Conservation (phyloP, 2,888 invertebrate genomes). For the Drosophila mayaguana region DNA sequence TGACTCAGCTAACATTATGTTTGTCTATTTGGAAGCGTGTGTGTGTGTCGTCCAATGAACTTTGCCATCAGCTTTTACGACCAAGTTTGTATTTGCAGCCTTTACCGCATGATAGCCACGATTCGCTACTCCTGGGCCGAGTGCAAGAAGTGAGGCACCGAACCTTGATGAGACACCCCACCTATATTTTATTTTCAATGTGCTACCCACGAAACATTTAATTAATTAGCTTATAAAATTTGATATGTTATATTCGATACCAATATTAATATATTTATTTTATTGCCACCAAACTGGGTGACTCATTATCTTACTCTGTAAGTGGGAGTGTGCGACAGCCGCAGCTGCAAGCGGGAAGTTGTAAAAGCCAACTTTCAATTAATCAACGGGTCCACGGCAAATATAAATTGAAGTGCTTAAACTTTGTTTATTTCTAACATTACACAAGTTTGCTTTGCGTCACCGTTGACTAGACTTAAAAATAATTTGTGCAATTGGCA, state of each 20-base stretch:
- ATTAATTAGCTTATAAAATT: conserved; percentile 36
- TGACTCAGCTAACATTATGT: conserved; percentile 31
- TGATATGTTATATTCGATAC: conserved; percentile 33
- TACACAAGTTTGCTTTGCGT: conserved; percentile 5
- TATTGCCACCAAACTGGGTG: conserved; percentile 20
- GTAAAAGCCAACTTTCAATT: conserved; percentile 21
- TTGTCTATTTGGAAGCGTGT: conserved; percentile 21
- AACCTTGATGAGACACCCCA: conserved; percentile 37
- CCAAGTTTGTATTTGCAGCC: conserved; percentile 74
- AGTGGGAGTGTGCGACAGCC: conserved; percentile 8
- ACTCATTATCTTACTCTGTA: conserved; percentile 21
- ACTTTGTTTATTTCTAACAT: not conserved
- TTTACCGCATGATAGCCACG: conserved; percentile 79
- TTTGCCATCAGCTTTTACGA: conserved; percentile 49
- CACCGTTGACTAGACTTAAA: not conserved
- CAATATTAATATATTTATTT: conserved; percentile 45
- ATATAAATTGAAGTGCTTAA: not conserved
- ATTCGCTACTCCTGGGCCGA: conserved; percentile 78
- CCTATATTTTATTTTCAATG: conserved; percentile 11
- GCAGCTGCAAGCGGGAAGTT: conserved; percentile 10
- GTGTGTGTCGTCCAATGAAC: conserved; percentile 38
- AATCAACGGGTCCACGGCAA: not conserved
- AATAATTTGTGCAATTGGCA: conserved; percentile 4
- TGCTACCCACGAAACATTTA: conserved; percentile 37
- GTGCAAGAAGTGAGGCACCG: conserved; percentile 61